Conservation (phyloP, 2,888 invertebrate genomes). For the Tiliacea citrago region DNA sequence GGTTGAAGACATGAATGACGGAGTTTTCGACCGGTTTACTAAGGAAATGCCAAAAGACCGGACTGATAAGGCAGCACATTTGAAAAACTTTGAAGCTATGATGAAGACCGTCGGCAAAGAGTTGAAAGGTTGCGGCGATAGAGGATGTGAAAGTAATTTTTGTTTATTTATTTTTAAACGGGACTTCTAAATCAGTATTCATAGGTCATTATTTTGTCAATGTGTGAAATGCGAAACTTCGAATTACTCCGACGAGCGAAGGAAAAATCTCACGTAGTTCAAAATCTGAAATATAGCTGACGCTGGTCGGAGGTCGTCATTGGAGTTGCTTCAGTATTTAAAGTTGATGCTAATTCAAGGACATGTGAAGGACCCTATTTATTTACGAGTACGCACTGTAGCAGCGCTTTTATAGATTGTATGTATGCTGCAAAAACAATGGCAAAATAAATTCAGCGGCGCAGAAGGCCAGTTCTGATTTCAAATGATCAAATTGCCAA, state of each 20-base stretch:
- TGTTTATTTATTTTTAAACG: background rate
- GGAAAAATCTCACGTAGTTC: too few relatives aligned
- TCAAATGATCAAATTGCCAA: background rate
- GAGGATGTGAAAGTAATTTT: constrained; percentile 77
- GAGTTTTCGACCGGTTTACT: constrained; percentile 76
- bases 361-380: constrained; percentile 74
- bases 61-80: constrained; percentile 72
- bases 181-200: background rate
- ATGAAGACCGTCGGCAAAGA: constrained; percentile 71
- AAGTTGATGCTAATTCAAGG: constrained; percentile 60
- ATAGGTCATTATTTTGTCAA: background rate
- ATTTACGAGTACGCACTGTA: constrained; percentile 79
- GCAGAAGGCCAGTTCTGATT: too few relatives aligned
- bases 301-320: constrained; percentile 74
- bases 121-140: constrained; percentile 76
- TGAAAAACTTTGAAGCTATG: constrained; percentile 77
- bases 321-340: constrained; percentile 79
- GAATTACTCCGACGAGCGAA: background rate
- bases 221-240: background rate
- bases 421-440: constrained; percentile 43
- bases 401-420: constrained; percentile 75
- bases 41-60: constrained; percentile 74
- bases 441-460: background rate
- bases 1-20: constrained; percentile 70
- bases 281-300: too few relatives aligned